A percentile compares a stretch with the other conserved stretches of the same genome.
These are phyloP conservation scores for Eleutherodactylus coqui DNA, from an alignment of 2,797 vertebrate genomes.

Conservation along the genomic window DNA sequence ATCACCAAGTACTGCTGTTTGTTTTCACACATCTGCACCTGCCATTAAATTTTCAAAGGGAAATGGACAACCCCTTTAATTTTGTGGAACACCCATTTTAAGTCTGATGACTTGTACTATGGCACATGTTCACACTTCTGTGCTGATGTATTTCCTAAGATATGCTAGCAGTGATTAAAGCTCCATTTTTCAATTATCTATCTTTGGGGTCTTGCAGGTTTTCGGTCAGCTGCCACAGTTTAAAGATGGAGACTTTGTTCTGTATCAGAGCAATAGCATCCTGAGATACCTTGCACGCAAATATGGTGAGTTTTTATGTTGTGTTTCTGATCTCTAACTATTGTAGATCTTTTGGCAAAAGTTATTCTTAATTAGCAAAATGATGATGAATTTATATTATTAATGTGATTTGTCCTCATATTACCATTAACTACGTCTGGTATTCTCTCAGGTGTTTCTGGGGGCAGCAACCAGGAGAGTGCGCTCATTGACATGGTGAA, in stretches of 20 bases:
- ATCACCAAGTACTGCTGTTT: no score
- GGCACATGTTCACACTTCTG: no score
- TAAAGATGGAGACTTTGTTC: constrained; percentile 74
- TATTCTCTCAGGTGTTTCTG: constrained; percentile 65
- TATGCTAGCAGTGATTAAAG: no score
- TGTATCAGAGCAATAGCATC: constrained; percentile 79
- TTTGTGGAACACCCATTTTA: no score
- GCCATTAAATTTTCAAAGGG: no score
- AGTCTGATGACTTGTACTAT: no score
- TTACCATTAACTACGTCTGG: neutral
- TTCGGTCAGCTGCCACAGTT: constrained; percentile 80
- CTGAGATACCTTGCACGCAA: constrained; percentile 56
- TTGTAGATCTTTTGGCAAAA: no score
- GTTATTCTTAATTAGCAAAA: no score
- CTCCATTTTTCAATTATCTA: no score
- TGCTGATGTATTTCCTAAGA: no score
- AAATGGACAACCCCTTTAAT: no score
- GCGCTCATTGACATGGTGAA: constrained; percentile 71
- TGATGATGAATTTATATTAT: neutral
- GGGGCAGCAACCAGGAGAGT: constrained; percentile 65
- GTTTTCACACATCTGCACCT: no score
- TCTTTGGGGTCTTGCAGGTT: constrained; percentile 34
- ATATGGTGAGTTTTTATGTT: neutral
- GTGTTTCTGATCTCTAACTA: neutral
- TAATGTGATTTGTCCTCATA: neutral